Percentiles rank a stretch among this genome's conserved stretches.
phyloP scores from a whole-genome alignment of 2,888 invertebrate genomes.

The Drosophila tanythrix region DNA sequence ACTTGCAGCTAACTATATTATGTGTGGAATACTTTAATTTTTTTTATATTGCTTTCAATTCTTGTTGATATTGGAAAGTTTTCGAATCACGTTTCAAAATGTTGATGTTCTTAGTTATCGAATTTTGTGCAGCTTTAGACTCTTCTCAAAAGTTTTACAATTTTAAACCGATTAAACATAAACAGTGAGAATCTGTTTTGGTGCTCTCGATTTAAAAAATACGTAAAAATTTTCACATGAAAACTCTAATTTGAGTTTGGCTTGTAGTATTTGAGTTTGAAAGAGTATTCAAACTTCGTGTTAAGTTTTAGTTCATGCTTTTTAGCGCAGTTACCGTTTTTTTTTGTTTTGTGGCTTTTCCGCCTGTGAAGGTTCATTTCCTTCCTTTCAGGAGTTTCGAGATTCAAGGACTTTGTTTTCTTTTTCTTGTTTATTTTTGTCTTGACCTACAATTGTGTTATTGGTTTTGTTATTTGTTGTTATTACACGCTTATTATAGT shows the following conservation, averaged over 20 bases:
- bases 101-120: not conserved
- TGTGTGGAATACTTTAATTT: not conserved
- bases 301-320: not conserved
- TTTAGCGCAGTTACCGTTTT: not conserved
- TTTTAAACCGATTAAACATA: not conserved
- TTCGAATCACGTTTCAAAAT: not conserved
- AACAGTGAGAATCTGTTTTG: no score
- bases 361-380: not conserved
- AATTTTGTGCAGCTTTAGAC: not conserved
- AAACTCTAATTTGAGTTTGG: not conserved
- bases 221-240: not conserved
- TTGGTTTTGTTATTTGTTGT: constrained; percentile 57
- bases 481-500: constrained; percentile 29
- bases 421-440: constrained; percentile 10
- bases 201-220: not conserved
- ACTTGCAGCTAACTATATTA: not conserved
- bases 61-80: not conserved
- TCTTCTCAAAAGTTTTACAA: not conserved
- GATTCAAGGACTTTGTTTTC: not conserved
- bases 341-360: not conserved
- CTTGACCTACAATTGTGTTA: constrained; percentile 30
- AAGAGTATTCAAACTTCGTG: not conserved
- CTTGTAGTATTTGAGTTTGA: not conserved
- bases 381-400: not conserved
- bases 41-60: not conserved